Evolutionary conservation across 92 coral and sea anemone genomes (phyloP), one percentile per base, ranked within the genome.

Genomic region (Paramuricea clavata): DNA sequence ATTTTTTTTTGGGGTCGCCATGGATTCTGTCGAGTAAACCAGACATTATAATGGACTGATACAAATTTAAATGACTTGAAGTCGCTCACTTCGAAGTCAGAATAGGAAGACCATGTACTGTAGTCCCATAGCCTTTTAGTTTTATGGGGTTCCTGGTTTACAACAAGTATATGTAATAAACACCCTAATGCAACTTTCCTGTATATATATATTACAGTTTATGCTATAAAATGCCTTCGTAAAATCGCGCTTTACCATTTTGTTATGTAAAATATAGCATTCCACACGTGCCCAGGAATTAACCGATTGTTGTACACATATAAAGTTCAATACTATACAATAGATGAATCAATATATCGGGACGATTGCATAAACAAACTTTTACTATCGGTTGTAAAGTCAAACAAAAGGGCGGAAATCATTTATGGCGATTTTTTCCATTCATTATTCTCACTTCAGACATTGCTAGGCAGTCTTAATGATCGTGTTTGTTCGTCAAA

Each of bases 361-460:
- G 62, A 21, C 21, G 16, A 3, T 54, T 54, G 23, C 62, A 6
- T 21, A 54, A 54, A 54, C 17, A 54, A 54, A 2, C 23, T 19
- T 21, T 54, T 54, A 54, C 52, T 54, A 54, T 54, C 62, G 62
- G n/a, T 54, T 54, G 62, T 54, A 54, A 47, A 19, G 62, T 19
- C 23, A 54, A 54, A 54, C 62, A 54, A 54, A 54, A 21, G 62
- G 62, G 27, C 62, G 62, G 62, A 54, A 54, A 21, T 54, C 62
- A 54, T 54, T 54, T 54, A n/a, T n/a, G n/a, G 6, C 21, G 25
- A 54, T 4, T 13, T 2, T 17, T 9, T 54, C 17, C 62, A 21
- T 54, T 54, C 62, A 54, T 54, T 54, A 54, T 54, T 13, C 19
- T 2, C 62, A 23, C 62, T 54, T 17, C 62, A 54, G 62, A 54